These are phyloP conservation scores for Hippocampus barbouri DNA, from an alignment of 2,113 vertebrate genomes.

Conservation along the genomic window DNA sequence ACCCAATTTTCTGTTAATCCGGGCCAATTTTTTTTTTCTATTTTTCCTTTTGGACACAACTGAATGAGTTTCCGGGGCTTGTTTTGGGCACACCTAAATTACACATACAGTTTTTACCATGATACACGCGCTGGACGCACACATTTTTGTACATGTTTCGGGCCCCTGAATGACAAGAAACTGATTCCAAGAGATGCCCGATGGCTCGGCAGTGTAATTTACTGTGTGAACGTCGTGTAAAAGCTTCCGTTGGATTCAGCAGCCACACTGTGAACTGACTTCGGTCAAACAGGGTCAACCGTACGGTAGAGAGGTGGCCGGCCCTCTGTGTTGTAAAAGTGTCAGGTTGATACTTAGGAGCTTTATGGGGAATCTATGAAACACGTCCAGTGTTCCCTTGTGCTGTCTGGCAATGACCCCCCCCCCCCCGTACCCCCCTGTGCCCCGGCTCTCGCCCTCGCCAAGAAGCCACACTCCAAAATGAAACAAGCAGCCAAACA, in stretches of 20 bases:
- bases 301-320: not conserved
- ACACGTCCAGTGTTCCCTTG: slow-evolving; percentile 25
- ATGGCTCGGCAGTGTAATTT: too few species aligned
- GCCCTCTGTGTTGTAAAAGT: slow-evolving; percentile 7
- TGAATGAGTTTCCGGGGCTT: too few species aligned
- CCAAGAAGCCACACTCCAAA: slow-evolving; percentile 9
- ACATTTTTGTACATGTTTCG: too few species aligned
- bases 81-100: too few species aligned
- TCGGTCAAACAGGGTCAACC: slow-evolving; percentile 3
- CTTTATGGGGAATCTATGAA: slow-evolving; percentile 17
- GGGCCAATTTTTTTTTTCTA: too few species aligned
- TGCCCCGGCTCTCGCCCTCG: not conserved
- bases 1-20: too few species aligned
- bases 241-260: not conserved
- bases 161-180: too few species aligned
- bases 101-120: too few species aligned
- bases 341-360: slow-evolving; percentile 6
- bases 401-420: slow-evolving; percentile 7
- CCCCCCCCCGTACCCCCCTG: not conserved
- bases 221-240: not conserved
- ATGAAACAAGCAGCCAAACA: slow-evolving; percentile 20
- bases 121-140: too few species aligned
- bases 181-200: too few species aligned
- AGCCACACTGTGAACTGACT: not conserved
- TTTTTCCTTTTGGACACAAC: too few species aligned